Percentiles rank a stretch among this genome's conserved stretches.
These are phyloP conservation scores for Chaenodraco wilsoni DNA, from an alignment of 2,797 vertebrate genomes.

Conservation along the genomic window DNA sequence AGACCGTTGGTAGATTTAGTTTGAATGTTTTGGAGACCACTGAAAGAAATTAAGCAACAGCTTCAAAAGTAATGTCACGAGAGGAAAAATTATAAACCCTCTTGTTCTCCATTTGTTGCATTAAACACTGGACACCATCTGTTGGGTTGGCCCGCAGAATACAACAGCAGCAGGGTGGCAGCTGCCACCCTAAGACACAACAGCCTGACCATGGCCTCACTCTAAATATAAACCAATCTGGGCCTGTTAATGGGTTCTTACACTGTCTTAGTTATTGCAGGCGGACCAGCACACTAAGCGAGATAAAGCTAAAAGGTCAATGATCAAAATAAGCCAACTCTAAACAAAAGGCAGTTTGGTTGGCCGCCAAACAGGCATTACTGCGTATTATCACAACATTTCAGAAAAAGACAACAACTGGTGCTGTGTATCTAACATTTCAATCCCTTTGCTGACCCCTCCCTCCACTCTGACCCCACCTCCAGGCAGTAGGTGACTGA, in stretches of 20 bases:
- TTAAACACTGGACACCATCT: constrained; percentile 84
- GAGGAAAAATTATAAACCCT: constrained; percentile 74
- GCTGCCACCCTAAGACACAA: constrained; percentile 73
- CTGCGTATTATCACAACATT: constrained; percentile 55
- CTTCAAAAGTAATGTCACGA: constrained; percentile 67
- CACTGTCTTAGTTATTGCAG: constrained; percentile 42
- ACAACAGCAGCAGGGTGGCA: constrained; percentile 71
- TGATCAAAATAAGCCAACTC: constrained; percentile 56
- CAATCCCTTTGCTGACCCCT: constrained; percentile 5
- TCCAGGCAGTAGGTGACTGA: constrained; percentile 85
- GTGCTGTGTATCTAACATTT: constrained; percentile 38
- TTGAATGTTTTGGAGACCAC: constrained; percentile 32
- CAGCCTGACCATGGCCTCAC: constrained; percentile 59
- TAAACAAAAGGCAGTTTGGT: constrained; percentile 49
- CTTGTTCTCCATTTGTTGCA: constrained; percentile 81
- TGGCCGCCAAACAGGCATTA: constrained; percentile 34
- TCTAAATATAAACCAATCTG: constrained; percentile 70
- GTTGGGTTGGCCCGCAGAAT: constrained; percentile 65
- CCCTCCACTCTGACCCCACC: constrained; percentile 22
- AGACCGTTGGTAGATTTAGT: constrained; percentile 50
- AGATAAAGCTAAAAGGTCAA: constrained; percentile 58
- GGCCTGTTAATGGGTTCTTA: constrained; percentile 65
- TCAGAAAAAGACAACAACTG: constrained; percentile 14
- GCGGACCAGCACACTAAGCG: constrained; percentile 24
- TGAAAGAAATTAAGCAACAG: constrained; percentile 60